Base-by-base conservation (phyloP, 2,888 invertebrate species). In the Pterostichus madidus region DNA sequence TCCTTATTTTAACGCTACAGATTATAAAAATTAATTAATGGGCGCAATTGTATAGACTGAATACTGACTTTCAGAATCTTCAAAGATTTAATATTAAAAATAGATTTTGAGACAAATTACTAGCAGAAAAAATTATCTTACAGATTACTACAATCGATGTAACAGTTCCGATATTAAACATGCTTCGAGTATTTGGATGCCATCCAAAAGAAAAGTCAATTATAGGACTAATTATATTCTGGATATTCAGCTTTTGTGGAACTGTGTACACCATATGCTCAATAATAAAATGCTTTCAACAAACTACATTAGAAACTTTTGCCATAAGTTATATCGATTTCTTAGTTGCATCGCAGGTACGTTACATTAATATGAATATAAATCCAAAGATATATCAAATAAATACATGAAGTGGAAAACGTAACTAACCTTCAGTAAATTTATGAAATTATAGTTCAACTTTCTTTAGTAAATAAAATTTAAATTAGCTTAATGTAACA, bases 281-380 rank as follows among this genome's bases (percentile, higher is more conserved):
- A 17, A 17, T 56, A 39, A 73, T 80, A 46, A 71, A 80, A 71
- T 80, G 80, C 13, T 6, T 39, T 13, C 80, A 73, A 24, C 73
- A 73, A 71, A 52, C 49, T 53, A 13, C 80, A 44, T 56, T 80
- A 13, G 71, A 52, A 53, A 71, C 10, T 56, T 80, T 80, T 56
- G 8, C 75, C 8, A 59, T 64, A 46, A 44, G 56, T 31, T 81
- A 73, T 24, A 75, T 81, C 39, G 75, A 81, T 15, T 73, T 31
- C 44, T n/a, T 81, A 17, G 35, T 76, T 61, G 61, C 61, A 4
- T 49, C 81, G 0, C 76, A 82, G 76, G 81, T 82, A 80, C 10
- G 15, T 35, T 39, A 13, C 15, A 7, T 11, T 2, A 68, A 39
- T 35, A 15, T 71, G 44, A 71, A 35, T 35, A 15, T 71, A 71